Evolutionary conservation across 2,888 invertebrate genomes (phyloP), one percentile per base, ranked within the genome.

Genomic region (Chaetogeoica ovagalla): DNA sequence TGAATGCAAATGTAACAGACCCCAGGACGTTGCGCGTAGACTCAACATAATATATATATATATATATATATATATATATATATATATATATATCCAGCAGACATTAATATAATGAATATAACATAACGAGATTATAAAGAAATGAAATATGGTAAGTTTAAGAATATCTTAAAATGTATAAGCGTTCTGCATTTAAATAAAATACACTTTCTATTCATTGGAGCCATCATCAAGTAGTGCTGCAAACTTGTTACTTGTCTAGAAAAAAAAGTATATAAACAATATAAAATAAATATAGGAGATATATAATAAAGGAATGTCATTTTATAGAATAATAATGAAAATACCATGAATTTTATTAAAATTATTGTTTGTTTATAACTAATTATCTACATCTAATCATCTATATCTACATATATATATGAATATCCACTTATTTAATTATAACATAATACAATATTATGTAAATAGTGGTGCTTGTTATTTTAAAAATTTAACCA

Each of bases 151-250:
- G 43, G 55, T 19, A 43, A 43, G 70, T 63, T 23, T 19, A 48
- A 17, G 30, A 70, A 30, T 30, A 30, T 79, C 23, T 71, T 65
- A 63, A 9, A 39, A 17, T 21, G 21, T 77, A 62, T 55, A 62
- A 77, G 52, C 43, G n/a, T 63, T 71, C 62, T 55, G 23, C 63
- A 69, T 43, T 62, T 70, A 57, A 75, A 74, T 39, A 62, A 52
- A 68, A 62, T 23, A 52, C 62, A 43, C 15, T 39, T 43, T 63
- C 30, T 77, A 77, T 70, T 77, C 77, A 19, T 77, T 77, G 69
- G 77, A 70, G 30, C 77, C 77, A 55, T 77, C 77, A 70, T 77
- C 77, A 30, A 76, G 75, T 59, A 76, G 69, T 39, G 77, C 77
- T 39, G 77, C 77, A 70, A 70, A 77, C 70, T 77, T 77, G 39